Evolutionary conservation across 2,888 invertebrate genomes (phyloP).

Genomic region (Caenorhabditis virilis): DNA sequence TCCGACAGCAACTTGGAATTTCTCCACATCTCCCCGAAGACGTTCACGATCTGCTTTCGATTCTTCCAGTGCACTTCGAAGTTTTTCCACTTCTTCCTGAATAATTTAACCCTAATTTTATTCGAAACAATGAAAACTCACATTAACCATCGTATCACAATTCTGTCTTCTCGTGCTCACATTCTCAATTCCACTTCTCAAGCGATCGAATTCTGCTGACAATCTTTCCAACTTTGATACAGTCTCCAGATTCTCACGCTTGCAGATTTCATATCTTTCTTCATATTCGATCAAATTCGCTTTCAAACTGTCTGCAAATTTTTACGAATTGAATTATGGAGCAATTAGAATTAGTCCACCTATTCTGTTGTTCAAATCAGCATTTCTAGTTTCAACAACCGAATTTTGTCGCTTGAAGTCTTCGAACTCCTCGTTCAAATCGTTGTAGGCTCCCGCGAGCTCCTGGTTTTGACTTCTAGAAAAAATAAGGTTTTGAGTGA

Average conservation of each 20-base stretch:
- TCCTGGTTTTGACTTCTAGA: conserved; percentile 48
- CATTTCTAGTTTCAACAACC: conserved; percentile 28
- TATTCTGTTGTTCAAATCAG: conserved; percentile 43
- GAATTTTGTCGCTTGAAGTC: conserved; percentile 36
- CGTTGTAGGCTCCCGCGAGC: conserved; percentile 54
- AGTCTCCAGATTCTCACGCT: conserved; percentile 54
- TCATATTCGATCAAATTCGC: conserved; percentile 62
- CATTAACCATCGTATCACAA: conserved; percentile 21
- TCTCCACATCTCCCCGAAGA: conserved; percentile 45
- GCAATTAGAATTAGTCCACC: conserved; percentile 11
- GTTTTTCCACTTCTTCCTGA: conserved; percentile 54
- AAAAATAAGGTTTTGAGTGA: conserved; percentile 2
- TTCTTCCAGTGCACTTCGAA: conserved; percentile 47
- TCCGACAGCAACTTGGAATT: conserved; percentile 48
- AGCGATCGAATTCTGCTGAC: conserved; percentile 47
- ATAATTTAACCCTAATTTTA: background rate
- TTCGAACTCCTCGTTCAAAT: conserved; percentile 58
- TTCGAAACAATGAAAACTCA: background rate
- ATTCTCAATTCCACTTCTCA: conserved; percentile 43
- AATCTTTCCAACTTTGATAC: conserved; percentile 48
- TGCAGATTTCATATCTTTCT: conserved; percentile 60
- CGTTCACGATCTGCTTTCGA: conserved; percentile 49
- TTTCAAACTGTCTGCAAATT: conserved; percentile 49
- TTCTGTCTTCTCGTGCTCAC: conserved; percentile 27
- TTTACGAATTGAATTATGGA: background rate